Evolutionary conservation across 2,888 invertebrate genomes (phyloP).

Genomic region (Idaea aversata): DNA sequence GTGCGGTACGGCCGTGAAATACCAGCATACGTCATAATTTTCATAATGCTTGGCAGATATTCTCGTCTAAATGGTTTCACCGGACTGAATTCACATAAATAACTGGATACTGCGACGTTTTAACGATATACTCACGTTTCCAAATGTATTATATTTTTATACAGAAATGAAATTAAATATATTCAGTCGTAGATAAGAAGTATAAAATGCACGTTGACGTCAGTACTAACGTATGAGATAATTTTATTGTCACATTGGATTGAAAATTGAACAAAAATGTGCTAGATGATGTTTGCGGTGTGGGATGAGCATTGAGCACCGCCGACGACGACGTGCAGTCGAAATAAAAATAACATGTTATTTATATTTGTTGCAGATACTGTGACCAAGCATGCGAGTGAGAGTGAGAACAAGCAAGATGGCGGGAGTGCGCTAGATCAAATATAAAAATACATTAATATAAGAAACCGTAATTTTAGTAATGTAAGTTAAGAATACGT

Average conservation of each 20-base stretch:
- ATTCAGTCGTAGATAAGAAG: constrained; percentile 12
- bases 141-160: constrained; percentile 36
- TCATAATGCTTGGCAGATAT: constrained; percentile 36
- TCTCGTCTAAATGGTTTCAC: constrained; percentile 38
- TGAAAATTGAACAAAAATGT: constrained; percentile 12
- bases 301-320: constrained; percentile 12
- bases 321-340: constrained; percentile 12
- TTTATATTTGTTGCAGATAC: constrained; percentile 57
- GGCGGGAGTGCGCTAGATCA: constrained; percentile 51
- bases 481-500: constrained; percentile 54
- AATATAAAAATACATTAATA: constrained; percentile 47
- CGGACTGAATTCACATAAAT: constrained; percentile 48
- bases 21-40: constrained; percentile 34
- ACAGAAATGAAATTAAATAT: constrained; percentile 36
- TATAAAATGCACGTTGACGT: constrained; percentile 43
- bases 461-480: constrained; percentile 76
- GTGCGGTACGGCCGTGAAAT: constrained; percentile 18
- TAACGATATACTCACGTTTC: constrained; percentile 41
- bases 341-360: constrained; percentile 9
- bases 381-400: constrained; percentile 41
- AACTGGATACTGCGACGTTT: constrained; percentile 51
- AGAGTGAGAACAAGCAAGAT: constrained; percentile 63
- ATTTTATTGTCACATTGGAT: constrained; percentile 37
- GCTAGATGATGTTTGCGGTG: background rate
- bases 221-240: constrained; percentile 31